phyloP scores from a whole-genome alignment of 1,140 invertebrate genomes.

The Drosophila repleta region DNA sequence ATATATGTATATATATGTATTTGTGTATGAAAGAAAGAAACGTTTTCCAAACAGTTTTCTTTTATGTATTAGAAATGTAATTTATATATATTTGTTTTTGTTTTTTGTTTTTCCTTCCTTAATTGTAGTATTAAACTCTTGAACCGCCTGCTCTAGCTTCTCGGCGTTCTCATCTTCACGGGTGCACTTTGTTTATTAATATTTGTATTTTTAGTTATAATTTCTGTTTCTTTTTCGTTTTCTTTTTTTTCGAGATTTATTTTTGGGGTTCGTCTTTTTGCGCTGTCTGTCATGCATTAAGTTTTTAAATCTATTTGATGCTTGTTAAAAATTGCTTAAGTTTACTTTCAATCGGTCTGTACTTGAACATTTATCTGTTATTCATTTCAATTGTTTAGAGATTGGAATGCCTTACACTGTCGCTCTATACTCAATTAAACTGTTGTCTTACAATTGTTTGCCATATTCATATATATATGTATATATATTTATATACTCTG shows the following conservation, averaged over 20 bases:
- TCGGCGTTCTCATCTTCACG: constrained; percentile 9
- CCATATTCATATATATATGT: constrained; percentile 18
- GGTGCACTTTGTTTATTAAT: constrained; percentile 31
- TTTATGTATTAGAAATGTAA: constrained; percentile 55
- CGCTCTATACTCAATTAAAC: constrained; percentile 30
- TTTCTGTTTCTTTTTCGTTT: background rate
- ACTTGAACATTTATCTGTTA: constrained; percentile 6
- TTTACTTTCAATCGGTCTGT: constrained; percentile 44
- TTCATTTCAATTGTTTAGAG: constrained; percentile 56
- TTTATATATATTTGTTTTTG: constrained; percentile 14
- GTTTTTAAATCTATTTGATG: constrained; percentile 59
- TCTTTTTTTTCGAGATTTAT: constrained; percentile 1
- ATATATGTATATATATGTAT: constrained; percentile 31
- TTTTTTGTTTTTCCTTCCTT: constrained; percentile 10
- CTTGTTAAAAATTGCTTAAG: constrained; percentile 73
- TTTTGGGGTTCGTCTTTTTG: constrained; percentile 20
- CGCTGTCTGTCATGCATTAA: constrained; percentile 40
- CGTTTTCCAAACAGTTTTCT: constrained; percentile 60
- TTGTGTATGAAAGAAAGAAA: constrained; percentile 55
- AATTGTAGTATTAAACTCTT: constrained; percentile 44
- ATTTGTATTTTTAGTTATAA: constrained; percentile 18
- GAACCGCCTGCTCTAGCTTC: constrained; percentile 11
- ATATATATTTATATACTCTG: constrained; percentile 21
- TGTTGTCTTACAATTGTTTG: constrained; percentile 17
- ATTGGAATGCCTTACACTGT: constrained; percentile 53